Conservation (phyloP, 2,797 vertebrate genomes). For the Falco biarmicus region DNA sequence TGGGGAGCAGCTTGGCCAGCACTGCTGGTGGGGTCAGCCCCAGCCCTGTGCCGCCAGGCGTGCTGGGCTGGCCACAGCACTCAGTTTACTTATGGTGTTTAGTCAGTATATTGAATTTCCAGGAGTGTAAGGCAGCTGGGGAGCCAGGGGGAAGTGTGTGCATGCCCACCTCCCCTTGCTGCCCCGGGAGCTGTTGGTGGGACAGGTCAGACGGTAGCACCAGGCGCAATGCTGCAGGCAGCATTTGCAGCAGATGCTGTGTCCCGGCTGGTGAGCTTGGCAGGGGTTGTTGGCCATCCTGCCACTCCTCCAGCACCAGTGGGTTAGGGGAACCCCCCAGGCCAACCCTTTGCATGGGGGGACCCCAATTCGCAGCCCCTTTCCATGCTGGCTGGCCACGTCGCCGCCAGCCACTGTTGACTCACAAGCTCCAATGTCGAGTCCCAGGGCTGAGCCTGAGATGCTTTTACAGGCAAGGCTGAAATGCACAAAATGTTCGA, state of each 20-base stretch:
- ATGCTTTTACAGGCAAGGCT: conserved; percentile 42
- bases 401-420: background rate
- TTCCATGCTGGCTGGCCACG: background rate
- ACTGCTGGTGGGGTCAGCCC: background rate
- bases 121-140: conserved; percentile 19
- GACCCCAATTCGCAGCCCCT: background rate
- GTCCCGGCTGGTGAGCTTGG: background rate
- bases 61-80: background rate
- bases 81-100: background rate
- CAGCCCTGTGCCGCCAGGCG: background rate
- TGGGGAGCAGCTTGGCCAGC: background rate
- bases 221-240: fast-evolving
- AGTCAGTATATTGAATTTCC: background rate
- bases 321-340: background rate
- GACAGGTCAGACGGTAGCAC: background rate
- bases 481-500: conserved; percentile 50
- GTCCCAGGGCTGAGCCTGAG: background rate
- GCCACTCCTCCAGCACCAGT: fast-evolving
- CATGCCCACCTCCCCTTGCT: background rate
- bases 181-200: background rate
- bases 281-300: fast-evolving
- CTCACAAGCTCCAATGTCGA: background rate
- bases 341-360: background rate
- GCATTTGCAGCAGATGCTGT: background rate
- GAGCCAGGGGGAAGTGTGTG: background rate